These are phyloP conservation scores for Bombycilla garrulus DNA, from an alignment of 2,113 vertebrate species.

Conservation along the genomic window DNA sequence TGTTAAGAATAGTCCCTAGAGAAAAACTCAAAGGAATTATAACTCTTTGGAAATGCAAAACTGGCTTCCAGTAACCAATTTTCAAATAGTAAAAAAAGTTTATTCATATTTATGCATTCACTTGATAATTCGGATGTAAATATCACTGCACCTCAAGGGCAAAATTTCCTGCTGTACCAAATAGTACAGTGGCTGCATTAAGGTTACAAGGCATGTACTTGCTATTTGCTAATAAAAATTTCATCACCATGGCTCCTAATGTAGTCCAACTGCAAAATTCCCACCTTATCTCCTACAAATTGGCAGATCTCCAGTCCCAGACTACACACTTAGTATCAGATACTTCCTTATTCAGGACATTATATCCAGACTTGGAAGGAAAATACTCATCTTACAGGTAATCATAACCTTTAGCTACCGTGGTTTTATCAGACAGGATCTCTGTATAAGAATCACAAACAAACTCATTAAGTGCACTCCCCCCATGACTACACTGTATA, in stretches of 20 bases:
- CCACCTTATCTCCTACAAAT: fast-evolving
- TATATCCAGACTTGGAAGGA: neutral
- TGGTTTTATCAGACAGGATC: neutral
- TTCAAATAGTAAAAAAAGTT: neutral
- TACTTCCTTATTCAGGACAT: neutral
- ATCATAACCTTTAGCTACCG: neutral
- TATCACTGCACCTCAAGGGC: neutral
- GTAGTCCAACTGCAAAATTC: neutral
- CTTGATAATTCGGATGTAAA: neutral
- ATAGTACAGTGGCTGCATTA: neutral
- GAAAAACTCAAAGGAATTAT: neutral
- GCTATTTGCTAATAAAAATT: neutral
- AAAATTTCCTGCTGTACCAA: neutral
- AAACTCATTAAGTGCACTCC: neutral
- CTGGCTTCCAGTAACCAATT: neutral
- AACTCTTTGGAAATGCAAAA: neutral
- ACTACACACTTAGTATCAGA: neutral
- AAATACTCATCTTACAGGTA: neutral
- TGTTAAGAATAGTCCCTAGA: neutral
- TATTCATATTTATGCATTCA: neutral
- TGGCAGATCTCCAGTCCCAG: neutral
- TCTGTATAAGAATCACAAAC: neutral
- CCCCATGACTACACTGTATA: neutral
- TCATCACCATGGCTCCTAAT: neutral
- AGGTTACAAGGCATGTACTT: neutral